phyloP scores from a whole-genome alignment of 2,888 invertebrate genomes.

The Polia nebulosa region DNA sequence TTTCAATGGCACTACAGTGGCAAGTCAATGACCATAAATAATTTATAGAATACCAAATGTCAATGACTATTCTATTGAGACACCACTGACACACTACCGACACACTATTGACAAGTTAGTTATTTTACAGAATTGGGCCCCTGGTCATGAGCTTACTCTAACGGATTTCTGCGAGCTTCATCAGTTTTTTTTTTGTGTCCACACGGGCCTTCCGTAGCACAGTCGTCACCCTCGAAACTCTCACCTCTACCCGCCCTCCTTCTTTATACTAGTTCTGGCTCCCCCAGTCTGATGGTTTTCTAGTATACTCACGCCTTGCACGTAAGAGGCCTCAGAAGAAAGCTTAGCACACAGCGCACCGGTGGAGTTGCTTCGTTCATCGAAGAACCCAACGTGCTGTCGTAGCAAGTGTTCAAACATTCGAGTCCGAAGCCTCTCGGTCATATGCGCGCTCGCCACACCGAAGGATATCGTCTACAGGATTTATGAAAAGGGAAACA shows the following conservation, averaged over 20 bases:
- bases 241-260: not conserved
- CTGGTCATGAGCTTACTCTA: not conserved
- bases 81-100: too few relatives aligned
- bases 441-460: conserved; percentile 94
- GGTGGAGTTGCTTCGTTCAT: conserved; percentile 92
- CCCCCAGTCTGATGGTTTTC: not conserved
- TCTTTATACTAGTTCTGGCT: not conserved
- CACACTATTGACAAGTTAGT: too few relatives aligned
- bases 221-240: not conserved
- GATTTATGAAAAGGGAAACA: not conserved
- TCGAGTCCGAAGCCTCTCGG: conserved; percentile 92
- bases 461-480: conserved; percentile 92
- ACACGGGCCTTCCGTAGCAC: not conserved
- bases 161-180: not conserved
- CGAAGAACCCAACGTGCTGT: conserved; percentile 94
- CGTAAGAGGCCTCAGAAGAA: conserved; percentile 93
- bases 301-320: conserved; percentile 92
- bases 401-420: conserved; percentile 92
- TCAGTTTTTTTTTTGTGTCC: too few relatives aligned
- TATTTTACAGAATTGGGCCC: too few relatives aligned
- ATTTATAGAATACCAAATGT: too few relatives aligned
- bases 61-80: too few relatives aligned
- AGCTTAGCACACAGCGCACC: conserved; percentile 94
- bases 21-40: too few relatives aligned
- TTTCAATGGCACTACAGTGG: too few relatives aligned